Conservation (phyloP, 2,797 vertebrate species). For the Notoglanidium macrostoma region DNA sequence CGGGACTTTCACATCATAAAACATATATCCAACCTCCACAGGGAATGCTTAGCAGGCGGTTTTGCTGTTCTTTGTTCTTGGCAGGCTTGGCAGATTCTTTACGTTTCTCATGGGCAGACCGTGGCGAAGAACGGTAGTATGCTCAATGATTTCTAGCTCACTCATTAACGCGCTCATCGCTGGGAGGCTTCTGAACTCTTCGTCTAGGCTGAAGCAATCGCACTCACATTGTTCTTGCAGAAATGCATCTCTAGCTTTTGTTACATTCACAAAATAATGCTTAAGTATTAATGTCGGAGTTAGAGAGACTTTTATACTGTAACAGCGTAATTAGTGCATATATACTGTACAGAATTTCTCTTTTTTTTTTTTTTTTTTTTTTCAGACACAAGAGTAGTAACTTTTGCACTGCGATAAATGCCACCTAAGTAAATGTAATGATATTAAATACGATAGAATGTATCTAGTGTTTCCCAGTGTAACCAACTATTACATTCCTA, state of each 20-base stretch:
- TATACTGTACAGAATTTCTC: background rate
- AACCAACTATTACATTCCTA: background rate
- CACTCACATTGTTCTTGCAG: too few relatives aligned
- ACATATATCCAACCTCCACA: conserved; percentile 27
- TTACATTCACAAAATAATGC: background rate
- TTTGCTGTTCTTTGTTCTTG: conserved; percentile 3
- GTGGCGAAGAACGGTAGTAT: conserved; percentile 22
- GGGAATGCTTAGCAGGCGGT: conserved; percentile 29
- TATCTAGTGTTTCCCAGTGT: background rate
- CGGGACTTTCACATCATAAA: conserved; percentile 35
- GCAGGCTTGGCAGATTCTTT: conserved; percentile 26
- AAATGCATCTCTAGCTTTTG: background rate
- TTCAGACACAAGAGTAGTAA: background rate
- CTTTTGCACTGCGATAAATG: background rate
- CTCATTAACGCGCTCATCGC: conserved; percentile 33
- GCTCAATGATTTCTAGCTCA: background rate
- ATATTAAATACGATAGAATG: background rate
- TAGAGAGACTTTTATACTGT: background rate
- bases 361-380: background rate
- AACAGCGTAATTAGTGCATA: background rate
- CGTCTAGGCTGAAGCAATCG: conserved; percentile 21
- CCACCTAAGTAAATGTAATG: background rate
- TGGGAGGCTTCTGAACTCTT: conserved; percentile 21
- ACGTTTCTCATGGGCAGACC: conserved; percentile 22
- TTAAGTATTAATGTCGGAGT: background rate